Base-by-base conservation (phyloP, 2,888 invertebrate species). In the Hydroisotoma schaefferi region DNA sequence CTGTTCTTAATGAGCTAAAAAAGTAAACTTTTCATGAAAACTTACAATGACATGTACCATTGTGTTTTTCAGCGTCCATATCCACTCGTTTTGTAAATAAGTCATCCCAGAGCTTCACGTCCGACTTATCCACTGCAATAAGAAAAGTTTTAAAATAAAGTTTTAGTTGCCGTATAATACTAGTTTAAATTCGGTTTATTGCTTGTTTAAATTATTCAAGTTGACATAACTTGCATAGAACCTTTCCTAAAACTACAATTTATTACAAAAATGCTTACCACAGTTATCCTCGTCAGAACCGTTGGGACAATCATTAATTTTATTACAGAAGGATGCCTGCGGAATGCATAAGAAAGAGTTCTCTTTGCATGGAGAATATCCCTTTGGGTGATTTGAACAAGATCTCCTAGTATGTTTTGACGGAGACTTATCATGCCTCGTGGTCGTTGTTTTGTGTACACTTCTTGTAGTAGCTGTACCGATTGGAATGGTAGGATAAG, bases 271-370 rank as follows among this genome's bases (percentile, higher is more conserved):
- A n/a, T n/a, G n/a, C 51, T 57, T 51, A 57, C 52, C 40, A 29
- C 58, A 58, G 28, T 58, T 44, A 25, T 69, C 67, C 68, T 80
- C 80, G 56, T 80, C 79, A 38, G 79, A 79, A 1, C 75, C 76
- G 10, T 74, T 57, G 0, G 75, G 76, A 68, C 84, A 84, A 70
- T 83, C 80, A 5, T 6, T 18, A 43, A 76, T 73, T 10, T 76
- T 75, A 73, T 83, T 79, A 74, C 84, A 84, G 75, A 81, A 79
- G 63, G 78, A 77, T 62, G 79, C 77, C 74, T 82, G 82, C 8
- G 81, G 79, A 57, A 83, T 77, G 73, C 83, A 84, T 58, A 76
- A 70, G 6, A 78, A 76, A 54, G 78, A 80, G 72, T 81, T 80
- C 62, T 76, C 75, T 15, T 40, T 40, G 70, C 84, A 84, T 46